Conservation (phyloP, 2,888 invertebrate species). For the Maniola hyperantus region DNA sequence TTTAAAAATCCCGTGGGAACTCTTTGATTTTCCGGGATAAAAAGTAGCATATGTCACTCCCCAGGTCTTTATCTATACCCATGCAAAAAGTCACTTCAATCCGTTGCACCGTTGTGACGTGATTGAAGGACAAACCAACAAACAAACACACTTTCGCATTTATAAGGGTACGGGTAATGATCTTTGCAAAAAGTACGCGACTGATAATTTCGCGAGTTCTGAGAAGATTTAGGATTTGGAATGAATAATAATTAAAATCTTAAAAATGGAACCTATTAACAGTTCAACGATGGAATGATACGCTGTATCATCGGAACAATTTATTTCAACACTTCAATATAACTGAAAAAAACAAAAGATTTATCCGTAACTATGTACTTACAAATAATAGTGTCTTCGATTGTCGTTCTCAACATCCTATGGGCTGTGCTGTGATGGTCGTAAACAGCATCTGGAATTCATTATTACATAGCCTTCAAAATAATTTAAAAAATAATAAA, state of each 20-base stretch:
- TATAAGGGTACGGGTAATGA: too few relatives aligned
- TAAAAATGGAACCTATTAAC: neutral
- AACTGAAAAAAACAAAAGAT: neutral
- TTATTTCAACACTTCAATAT: too few relatives aligned
- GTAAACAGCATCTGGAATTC: constrained; percentile 42
- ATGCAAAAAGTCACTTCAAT: too few relatives aligned
- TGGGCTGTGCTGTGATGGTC: neutral
- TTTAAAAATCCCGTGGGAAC: too few relatives aligned
- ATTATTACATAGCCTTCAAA: constrained; percentile 34
- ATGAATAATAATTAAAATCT: neutral
- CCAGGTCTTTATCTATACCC: too few relatives aligned
- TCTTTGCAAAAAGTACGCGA: neutral
- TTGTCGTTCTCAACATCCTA: constrained; percentile 16
- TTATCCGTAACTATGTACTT: constrained; percentile 26
- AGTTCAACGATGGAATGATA: too few relatives aligned
- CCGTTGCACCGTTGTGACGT: too few relatives aligned
- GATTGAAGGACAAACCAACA: too few relatives aligned
- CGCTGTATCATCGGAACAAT: too few relatives aligned
- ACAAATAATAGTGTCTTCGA: constrained; percentile 21
- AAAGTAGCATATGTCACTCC: too few relatives aligned
- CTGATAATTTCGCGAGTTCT: neutral
- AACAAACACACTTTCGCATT: too few relatives aligned
- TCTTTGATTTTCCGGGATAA: too few relatives aligned
- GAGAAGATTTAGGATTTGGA: neutral
- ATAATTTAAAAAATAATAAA: neutral